These are phyloP conservation scores for Aphelinus atriplicis DNA, from an alignment of 1,140 invertebrate species.

Conservation along the genomic window DNA sequence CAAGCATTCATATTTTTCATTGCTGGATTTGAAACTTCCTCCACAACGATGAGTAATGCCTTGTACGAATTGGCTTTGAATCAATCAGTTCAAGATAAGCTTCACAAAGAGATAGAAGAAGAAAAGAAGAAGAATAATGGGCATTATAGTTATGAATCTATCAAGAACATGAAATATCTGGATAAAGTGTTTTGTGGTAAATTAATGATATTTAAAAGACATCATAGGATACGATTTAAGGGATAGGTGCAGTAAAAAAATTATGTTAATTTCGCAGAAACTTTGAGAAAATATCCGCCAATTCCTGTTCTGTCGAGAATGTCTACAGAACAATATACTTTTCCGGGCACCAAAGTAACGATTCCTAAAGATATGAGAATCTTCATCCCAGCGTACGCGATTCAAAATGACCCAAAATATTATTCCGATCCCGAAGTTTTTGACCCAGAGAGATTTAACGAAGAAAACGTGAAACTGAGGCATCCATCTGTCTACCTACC, in stretches of 20 bases:
- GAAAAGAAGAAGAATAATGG: conserved; percentile 44
- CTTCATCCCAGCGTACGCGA: conserved; percentile 67
- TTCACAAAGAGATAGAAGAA: conserved; percentile 64
- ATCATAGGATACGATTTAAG: neutral
- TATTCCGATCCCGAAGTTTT: conserved; percentile 70
- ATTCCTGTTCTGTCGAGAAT: conserved; percentile 50
- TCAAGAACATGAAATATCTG: conserved; percentile 52
- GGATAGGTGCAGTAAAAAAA: neutral
- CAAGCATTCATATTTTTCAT: conserved; percentile 62
- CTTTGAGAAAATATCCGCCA: conserved; percentile 63
- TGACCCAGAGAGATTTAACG: conserved; percentile 71
- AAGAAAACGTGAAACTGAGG: conserved; percentile 62
- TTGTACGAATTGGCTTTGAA: conserved; percentile 64
- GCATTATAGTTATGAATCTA: conserved; percentile 46
- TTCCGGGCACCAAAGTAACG: conserved; percentile 52
- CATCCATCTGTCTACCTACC: conserved; percentile 72
- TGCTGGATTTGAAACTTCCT: conserved; percentile 70
- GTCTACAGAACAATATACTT: conserved; percentile 50
- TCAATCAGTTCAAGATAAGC: conserved; percentile 64
- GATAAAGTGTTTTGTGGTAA: conserved; percentile 52
- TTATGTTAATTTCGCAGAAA: conserved; percentile 54
- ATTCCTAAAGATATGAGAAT: conserved; percentile 66
- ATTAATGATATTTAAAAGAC: no score
- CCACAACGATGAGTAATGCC: conserved; percentile 62
- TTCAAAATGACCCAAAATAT: conserved; percentile 67